phyloP scores from a whole-genome alignment of 2,888 invertebrate species.

The Dolichopus griseipennis region DNA sequence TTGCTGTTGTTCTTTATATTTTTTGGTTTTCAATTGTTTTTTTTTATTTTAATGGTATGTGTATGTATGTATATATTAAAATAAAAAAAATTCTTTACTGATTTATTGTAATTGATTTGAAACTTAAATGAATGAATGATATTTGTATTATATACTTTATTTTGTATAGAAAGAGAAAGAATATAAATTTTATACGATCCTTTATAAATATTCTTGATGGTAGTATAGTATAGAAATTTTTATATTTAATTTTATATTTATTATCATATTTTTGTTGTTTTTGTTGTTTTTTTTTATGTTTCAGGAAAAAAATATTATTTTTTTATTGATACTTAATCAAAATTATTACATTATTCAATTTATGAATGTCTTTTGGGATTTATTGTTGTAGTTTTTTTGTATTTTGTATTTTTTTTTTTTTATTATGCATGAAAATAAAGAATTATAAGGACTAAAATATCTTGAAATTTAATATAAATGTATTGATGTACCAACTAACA shows the following conservation, averaged over 20 bases:
- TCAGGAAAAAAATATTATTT: neutral
- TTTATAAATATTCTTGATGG: neutral
- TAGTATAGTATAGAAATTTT: neutral
- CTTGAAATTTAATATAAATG: neutral
- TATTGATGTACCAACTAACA: too few relatives aligned
- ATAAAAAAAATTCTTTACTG: neutral
- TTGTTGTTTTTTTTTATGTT: too few relatives aligned
- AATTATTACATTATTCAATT: conserved; percentile 6
- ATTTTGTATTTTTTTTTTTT: neutral
- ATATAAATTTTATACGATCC: neutral
- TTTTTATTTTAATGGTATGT: neutral
- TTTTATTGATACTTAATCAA: conserved; percentile 5
- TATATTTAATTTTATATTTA: neutral
- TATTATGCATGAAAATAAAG: conserved; percentile 1
- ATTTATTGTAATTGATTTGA: conserved; percentile 1
- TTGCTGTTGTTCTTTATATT: neutral
- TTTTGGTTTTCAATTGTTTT: neutral
- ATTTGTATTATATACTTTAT: neutral
- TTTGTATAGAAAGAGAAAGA: neutral
- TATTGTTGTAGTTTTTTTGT: neutral
- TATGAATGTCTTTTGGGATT: neutral
- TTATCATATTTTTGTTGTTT: neutral
- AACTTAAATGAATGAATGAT: neutral
- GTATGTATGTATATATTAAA: neutral
- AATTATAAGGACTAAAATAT: neutral